Evolutionary conservation across 2,888 invertebrate genomes (phyloP).

Genomic region (Aspidiotus rigidus): DNA sequence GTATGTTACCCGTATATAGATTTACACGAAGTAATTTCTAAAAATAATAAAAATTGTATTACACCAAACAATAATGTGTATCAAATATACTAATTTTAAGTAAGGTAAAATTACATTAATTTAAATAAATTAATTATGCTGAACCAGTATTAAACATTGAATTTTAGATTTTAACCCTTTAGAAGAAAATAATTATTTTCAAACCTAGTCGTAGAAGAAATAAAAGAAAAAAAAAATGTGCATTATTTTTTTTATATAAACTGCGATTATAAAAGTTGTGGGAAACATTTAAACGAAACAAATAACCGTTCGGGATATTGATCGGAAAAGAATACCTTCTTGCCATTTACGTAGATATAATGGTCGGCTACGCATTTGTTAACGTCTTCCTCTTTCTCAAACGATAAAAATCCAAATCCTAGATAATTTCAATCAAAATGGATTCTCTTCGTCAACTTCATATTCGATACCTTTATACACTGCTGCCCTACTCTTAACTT

Average conservation of each 20-base stretch:
- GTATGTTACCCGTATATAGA: neutral
- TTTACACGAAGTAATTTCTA: neutral
- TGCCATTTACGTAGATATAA: constrained; percentile 30
- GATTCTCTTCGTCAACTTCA: constrained; percentile 20
- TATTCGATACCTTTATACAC: constrained; percentile 25
- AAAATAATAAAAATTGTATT: constrained; percentile 1
- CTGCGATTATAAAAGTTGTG: constrained; percentile 9
- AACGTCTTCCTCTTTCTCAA: constrained; percentile 30
- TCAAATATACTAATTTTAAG: neutral
- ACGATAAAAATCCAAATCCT: constrained; percentile 33
- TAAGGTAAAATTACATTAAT: neutral
- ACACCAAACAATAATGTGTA: neutral
- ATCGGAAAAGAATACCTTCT: constrained; percentile 29
- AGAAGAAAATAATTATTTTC: neutral
- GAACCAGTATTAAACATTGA: neutral
- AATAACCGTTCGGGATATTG: constrained; percentile 13
- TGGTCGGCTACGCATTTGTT: constrained; percentile 32
- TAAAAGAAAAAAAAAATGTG: neutral
- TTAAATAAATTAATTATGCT: neutral
- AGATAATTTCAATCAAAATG: constrained; percentile 29
- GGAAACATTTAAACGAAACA: constrained; percentile 7
- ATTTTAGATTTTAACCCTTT: neutral
- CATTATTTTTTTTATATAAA: neutral
- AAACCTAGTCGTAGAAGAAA: neutral
- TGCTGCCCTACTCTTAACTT: constrained; percentile 18